Base-by-base conservation (phyloP, 2,888 invertebrate species). In the Andricus curvator region DNA sequence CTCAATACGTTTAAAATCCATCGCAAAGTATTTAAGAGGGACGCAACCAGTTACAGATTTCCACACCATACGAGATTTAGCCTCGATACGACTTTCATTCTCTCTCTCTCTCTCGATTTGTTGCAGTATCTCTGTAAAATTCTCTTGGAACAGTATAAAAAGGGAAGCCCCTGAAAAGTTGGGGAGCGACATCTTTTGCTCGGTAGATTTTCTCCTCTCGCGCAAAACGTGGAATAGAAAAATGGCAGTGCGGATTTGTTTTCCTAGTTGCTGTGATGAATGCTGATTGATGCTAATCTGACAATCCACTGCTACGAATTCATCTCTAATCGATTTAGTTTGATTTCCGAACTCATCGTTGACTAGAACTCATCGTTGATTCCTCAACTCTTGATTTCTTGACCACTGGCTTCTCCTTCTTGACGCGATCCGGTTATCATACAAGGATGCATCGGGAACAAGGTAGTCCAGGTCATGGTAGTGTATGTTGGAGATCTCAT, bases 361-460 rank as follows among this genome's bases (percentile, higher is more conserved):
- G 60, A 62, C 67, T 44, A 17, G 22, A 64, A 64, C 37, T 77
- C 37, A 62, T 37, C 64, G 29, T 77, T 77, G 62, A 64, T 62
- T 64, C 44, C 22, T 37, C 77, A 37, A 25, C 25, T 77, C 64
- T 65, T 64, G 33, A 56, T 77, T 77, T 92, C 91, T 92, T 60
- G 60, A 90, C 92, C 92, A 70, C 91, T 92, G 79, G 92, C 91
- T 48, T 92, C 92, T 87, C 94, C 94, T 91, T 96, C 96, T 93
- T 96, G 96, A 93, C 97, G 97, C 82, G 97, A 96, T 85, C 97
- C 97, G 84, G 97, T 97, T 89, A 97, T 96, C 93, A 96, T 96
- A 94, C 97, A 97, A 68, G 96, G 96, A 92, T 96, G 96, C 96
- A 96, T 97, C 82, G 97, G 97, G 93, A 97, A 97, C 90, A 97